Evolutionary conservation across 2,113 vertebrate species (phyloP), one percentile per base, ranked within the genome.

Genomic region (Ginglymostoma cirratum): DNA sequence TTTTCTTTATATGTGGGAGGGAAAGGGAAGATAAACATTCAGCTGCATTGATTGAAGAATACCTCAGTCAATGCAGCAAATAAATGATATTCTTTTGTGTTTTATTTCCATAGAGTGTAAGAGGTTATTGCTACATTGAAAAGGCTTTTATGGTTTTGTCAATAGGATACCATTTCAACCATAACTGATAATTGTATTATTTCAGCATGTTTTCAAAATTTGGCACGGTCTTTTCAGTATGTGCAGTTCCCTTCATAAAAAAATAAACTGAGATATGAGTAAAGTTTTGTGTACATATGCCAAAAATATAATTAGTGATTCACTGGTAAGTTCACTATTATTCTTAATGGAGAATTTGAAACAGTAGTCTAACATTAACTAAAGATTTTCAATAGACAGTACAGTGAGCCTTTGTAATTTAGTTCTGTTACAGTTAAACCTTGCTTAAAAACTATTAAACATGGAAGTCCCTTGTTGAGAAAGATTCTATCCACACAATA

Each of bases 81-180:
- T 34, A 52, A 95, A 95, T 48, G 42, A 95, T 69, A 45, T 94
- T 69, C 21, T 94, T 52, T 95, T 95, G 69, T 48, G 69, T 72
- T 72, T 23, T 52, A 95, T 72, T 95, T 76, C 67, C 94, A 95
- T 30, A 52, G 27, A 95, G 42, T 34, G 67, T 42, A 69, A 67
- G 66, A 93, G 34, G 34, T 65, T 93, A 93, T 23, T 67, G 89
- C 30, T 19, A 30, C n/a, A 38, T 65, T 93, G 89, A 93, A 66
- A 93, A 21, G 3, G 61, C 17, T 93, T 93, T 93, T 93, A 93
- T 93, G 34, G n/a, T 8, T 93, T 93, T 66, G 17, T 38, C 89
- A 66, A 93, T 93, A 7, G 34, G 42, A 7, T 93, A n/a, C 89
- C 89, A 93, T 8, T 45, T 66, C 89, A 38, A 66, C 34, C n/a